Conservation (phyloP, 2,113 vertebrate species). For the Rhombomys opimus region DNA sequence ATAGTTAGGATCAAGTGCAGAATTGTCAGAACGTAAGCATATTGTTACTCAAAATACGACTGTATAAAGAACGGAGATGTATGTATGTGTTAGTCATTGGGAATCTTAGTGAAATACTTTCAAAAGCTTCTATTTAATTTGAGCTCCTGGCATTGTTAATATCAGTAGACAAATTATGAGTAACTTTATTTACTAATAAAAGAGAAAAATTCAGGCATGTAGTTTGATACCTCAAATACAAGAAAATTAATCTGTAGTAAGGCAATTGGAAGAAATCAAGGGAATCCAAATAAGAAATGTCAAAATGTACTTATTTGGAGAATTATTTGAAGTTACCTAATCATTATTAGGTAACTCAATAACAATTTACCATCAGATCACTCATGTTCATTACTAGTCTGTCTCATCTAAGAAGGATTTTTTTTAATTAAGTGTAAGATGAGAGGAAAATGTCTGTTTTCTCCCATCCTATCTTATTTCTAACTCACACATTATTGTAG, state of each 20-base stretch:
- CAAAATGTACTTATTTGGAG: neutral
- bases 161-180: neutral
- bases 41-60: neutral
- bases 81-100: neutral
- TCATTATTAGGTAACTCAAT: neutral
- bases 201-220: neutral
- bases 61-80: neutral
- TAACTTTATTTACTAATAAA: neutral
- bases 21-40: neutral
- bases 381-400: neutral
- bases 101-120: neutral
- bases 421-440: neutral
- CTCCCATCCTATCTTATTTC: neutral
- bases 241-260: neutral
- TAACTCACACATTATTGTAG: neutral
- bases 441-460: neutral
- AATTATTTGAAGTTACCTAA: neutral
- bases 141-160: neutral
- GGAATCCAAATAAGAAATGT: neutral
- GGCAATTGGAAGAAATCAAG: neutral
- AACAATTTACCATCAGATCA: neutral
- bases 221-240: neutral
- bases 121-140: neutral
- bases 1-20: neutral
- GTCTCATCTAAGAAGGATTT: neutral